Conservation (phyloP, 2,888 invertebrate species). For the Prosopocoilus inquinatus region DNA sequence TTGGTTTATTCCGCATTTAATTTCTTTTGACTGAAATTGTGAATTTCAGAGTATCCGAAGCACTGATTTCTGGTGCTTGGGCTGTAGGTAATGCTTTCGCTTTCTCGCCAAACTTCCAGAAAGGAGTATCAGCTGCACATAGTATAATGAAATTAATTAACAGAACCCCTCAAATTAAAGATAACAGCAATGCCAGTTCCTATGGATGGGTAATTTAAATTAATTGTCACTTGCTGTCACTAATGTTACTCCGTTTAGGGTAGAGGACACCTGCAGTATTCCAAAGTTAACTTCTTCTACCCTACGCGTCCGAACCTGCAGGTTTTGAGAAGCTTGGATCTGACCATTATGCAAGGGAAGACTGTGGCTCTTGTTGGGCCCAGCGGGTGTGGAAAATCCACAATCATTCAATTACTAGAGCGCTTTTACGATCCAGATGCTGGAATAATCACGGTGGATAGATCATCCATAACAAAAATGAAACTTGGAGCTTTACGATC, state of each 20-base stretch:
- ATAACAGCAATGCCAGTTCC: constrained; percentile 37
- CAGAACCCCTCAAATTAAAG: constrained; percentile 59
- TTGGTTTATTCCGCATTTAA: not conserved
- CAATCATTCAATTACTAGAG: constrained; percentile 78
- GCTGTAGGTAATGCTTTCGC: constrained; percentile 66
- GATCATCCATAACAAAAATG: constrained; percentile 36
- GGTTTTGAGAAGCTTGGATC: constrained; percentile 65
- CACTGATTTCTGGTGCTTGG: constrained; percentile 69
- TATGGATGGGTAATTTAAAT: constrained; percentile 41
- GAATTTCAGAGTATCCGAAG: constrained; percentile 67
- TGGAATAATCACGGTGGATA: constrained; percentile 57
- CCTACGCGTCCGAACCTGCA: constrained; percentile 70
- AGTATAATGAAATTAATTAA: constrained; percentile 64
- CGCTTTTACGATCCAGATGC: constrained; percentile 76
- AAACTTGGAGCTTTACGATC: constrained; percentile 55
- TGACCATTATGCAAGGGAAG: constrained; percentile 64
- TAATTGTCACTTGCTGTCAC: not conserved
- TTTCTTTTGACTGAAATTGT: not conserved
- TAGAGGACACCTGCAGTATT: constrained; percentile 69
- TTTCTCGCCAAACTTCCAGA: constrained; percentile 80
- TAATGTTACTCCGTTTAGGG: constrained; percentile 23
- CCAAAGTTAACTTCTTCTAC: constrained; percentile 70
- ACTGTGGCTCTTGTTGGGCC: constrained; percentile 77
- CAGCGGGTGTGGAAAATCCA: constrained; percentile 89
- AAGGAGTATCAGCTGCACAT: constrained; percentile 70